Evolutionary conservation across 2,797 vertebrate species (phyloP).

Genomic region (Podarcis lilfordi): DNA sequence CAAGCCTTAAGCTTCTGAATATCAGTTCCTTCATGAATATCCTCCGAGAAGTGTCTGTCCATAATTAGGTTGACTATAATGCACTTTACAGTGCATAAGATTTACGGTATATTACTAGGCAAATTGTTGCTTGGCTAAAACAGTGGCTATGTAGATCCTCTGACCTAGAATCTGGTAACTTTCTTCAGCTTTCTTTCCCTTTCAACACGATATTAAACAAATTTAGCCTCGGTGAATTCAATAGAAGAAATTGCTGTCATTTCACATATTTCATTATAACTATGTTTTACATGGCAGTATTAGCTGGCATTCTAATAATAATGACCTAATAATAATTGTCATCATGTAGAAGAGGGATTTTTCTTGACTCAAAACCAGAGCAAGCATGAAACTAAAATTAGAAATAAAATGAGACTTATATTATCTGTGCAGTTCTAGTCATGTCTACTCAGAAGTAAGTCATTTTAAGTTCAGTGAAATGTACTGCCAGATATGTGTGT

Average conservation of each 20-base stretch:
- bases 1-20: neutral
- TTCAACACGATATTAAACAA: neutral
- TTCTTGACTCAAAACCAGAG: neutral
- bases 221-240: neutral
- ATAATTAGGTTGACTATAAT: neutral
- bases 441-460: no score
- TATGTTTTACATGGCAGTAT: neutral
- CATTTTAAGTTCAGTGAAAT: no score
- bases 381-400: neutral
- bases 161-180: neutral
- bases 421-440: no score
- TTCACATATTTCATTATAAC: neutral
- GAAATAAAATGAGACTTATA: conserved; percentile 1
- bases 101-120: neutral
- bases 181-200: neutral
- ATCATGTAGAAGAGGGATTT: neutral
- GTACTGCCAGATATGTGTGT: no score
- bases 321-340: neutral
- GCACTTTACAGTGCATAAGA: neutral
- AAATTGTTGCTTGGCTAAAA: neutral
- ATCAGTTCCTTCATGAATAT: neutral
- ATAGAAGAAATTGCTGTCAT: neutral
- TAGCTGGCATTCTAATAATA: neutral
- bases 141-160: neutral
- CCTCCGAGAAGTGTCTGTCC: neutral